phyloP scores from a whole-genome alignment of 2,888 invertebrate species.

The Apamea anceps region DNA sequence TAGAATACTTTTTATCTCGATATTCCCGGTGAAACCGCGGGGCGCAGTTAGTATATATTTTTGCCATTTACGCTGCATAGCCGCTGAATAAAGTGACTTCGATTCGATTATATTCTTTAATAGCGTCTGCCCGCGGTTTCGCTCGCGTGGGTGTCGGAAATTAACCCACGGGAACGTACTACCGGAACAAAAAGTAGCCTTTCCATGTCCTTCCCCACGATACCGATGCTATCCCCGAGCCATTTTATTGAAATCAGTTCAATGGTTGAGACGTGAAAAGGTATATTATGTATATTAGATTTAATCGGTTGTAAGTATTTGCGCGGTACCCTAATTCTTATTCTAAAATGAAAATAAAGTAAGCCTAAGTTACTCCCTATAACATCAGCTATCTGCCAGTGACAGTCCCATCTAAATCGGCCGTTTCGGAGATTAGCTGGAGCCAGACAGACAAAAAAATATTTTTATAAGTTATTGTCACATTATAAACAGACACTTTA shows the following conservation, averaged over 20 bases:
- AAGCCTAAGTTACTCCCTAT: no score
- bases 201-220: no score
- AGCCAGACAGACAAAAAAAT: not conserved
- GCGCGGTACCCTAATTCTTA: no score
- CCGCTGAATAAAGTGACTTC: not conserved
- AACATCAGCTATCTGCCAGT: not conserved
- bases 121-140: not conserved
- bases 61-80: not conserved
- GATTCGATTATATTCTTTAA: not conserved
- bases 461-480: not conserved
- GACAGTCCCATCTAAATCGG: not conserved
- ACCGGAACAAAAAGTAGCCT: not conserved
- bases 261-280: no score
- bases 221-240: no score
- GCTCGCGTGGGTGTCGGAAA: not conserved
- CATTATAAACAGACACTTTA: not conserved
- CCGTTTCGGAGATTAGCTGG: not conserved
- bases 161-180: no score
- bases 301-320: no score
- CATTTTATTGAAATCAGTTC: no score
- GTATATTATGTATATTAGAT: no score
- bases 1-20: no score
- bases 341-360: no score
- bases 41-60: not conserved
- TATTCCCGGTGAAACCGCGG: no score